Evolutionary conservation across 2,888 invertebrate species (phyloP).

Genomic region (Drosophila prolongata): DNA sequence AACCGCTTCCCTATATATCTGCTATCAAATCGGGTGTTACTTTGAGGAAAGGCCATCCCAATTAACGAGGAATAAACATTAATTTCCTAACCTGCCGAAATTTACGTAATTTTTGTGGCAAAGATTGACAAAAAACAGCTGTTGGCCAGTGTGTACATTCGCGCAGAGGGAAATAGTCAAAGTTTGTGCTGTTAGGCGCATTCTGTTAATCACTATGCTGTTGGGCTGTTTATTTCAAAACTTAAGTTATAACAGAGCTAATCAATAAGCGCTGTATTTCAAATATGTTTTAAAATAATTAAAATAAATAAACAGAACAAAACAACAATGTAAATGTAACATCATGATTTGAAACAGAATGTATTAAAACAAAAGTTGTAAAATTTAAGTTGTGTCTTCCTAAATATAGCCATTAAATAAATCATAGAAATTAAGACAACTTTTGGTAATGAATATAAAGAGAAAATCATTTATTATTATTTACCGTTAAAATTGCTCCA

Average conservation of each 20-base stretch:
- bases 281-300: too few relatives aligned
- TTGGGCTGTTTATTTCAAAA: neutral
- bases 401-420: too few relatives aligned
- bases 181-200: neutral
- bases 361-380: too few relatives aligned
- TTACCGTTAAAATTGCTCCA: too few relatives aligned
- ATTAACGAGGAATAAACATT: constrained; percentile 13
- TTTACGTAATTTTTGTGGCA: constrained; percentile 72
- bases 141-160: constrained; percentile 3
- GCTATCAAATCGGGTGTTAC: neutral
- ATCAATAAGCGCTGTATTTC: too few relatives aligned
- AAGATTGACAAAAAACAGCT: constrained; percentile 39
- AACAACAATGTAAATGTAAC: too few relatives aligned
- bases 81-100: constrained; percentile 73
- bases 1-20: neutral
- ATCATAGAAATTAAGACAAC: too few relatives aligned
- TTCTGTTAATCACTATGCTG: neutral
- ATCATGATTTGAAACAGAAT: too few relatives aligned
- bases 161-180: neutral
- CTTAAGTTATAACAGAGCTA: neutral
- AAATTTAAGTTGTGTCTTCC: too few relatives aligned
- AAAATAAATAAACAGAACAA: too few relatives aligned
- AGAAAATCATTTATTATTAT: too few relatives aligned
- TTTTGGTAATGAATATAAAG: too few relatives aligned
- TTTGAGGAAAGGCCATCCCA: neutral